Percentiles rank a stretch among this genome's conserved stretches.
Conservation (phyloP, 2,888 invertebrate species). For the Molorchus minor region DNA sequence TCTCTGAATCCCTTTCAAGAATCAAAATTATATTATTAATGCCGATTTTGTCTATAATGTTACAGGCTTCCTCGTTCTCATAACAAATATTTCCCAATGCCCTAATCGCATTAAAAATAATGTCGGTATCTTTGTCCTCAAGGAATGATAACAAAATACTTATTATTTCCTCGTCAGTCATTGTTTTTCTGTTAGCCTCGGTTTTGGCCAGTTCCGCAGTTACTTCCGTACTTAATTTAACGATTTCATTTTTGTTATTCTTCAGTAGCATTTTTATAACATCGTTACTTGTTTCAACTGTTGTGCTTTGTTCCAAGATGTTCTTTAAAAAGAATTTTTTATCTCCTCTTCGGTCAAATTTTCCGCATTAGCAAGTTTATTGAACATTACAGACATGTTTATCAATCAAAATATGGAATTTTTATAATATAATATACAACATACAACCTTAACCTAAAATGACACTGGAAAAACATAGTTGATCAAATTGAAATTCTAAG, state of each 20-base stretch:
- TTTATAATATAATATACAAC: too few species aligned
- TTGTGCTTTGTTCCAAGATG: conserved; percentile 63
- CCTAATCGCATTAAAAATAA: conserved; percentile 77
- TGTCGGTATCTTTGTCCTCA: conserved; percentile 65
- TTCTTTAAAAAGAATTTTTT: conserved; percentile 63
- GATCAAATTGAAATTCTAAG: too few species aligned
- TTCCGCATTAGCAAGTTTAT: conserved; percentile 2
- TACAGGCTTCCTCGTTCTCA: conserved; percentile 79
- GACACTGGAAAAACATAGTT: too few species aligned
- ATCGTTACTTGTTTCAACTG: conserved; percentile 64
- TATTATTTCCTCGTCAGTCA: conserved; percentile 71
- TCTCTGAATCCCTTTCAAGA: conserved; percentile 45
- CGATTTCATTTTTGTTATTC: conserved; percentile 64
- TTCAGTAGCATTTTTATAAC: conserved; percentile 63
- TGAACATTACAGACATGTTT: conserved; percentile 22
- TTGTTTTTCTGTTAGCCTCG: conserved; percentile 76
- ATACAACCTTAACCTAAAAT: too few species aligned
- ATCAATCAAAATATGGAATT: too few species aligned
- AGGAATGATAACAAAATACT: conserved; percentile 68
- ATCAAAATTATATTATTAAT: conserved; percentile 51
- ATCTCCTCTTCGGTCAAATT: conserved; percentile 60
- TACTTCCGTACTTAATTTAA: conserved; percentile 71
- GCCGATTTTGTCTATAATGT: conserved; percentile 60
- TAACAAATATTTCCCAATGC: conserved; percentile 90
- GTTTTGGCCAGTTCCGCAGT: conserved; percentile 85